A percentile compares a stretch with the other conserved stretches of the same genome.
These are phyloP conservation scores for Hemithea aestivaria DNA, from an alignment of 2,888 invertebrate species.

Conservation along the genomic window DNA sequence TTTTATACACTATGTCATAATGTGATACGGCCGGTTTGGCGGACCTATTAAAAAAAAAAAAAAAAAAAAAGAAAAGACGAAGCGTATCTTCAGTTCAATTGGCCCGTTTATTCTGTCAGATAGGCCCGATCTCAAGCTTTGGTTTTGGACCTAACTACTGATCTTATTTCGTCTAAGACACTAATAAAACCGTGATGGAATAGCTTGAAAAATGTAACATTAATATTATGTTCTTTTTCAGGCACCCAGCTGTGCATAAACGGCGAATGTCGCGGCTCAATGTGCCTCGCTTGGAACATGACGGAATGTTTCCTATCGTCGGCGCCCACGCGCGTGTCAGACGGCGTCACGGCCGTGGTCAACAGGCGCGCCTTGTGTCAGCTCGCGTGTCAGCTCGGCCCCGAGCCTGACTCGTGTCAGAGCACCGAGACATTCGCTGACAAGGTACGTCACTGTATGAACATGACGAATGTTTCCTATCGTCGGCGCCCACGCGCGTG, in stretches of 20 bases:
- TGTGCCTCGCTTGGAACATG: conserved; percentile 96
- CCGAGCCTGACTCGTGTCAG: conserved; percentile 84
- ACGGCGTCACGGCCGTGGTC: conserved; percentile 78
- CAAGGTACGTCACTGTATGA: background rate
- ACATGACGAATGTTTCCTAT: conserved; percentile 86
- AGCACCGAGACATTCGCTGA: conserved; percentile 93
- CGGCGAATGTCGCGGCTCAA: conserved; percentile 96
- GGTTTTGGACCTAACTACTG: too few species aligned
- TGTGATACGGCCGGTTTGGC: too few species aligned
- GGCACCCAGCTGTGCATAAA: conserved; percentile 88
- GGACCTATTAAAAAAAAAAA: too few species aligned
- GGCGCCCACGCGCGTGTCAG: conserved; percentile 79
- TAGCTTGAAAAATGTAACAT: too few species aligned
- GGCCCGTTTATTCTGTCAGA: too few species aligned
- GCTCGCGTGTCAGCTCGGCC: conserved; percentile 95
- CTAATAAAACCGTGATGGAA: too few species aligned
- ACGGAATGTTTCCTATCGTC: conserved; percentile 96
- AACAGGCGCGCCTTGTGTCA: conserved; percentile 95
- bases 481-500: conserved; percentile 83
- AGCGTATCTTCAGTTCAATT: too few species aligned
- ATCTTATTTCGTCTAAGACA: too few species aligned
- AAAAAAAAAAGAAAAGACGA: too few species aligned
- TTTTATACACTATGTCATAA: too few species aligned
- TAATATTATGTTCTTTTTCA: conserved; percentile 33
- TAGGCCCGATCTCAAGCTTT: too few species aligned